Percentiles rank a stretch among this genome's conserved stretches.
These are phyloP conservation scores for Tetramorium bicarinatum DNA, from an alignment of 2,888 invertebrate species.

Conservation along the genomic window DNA sequence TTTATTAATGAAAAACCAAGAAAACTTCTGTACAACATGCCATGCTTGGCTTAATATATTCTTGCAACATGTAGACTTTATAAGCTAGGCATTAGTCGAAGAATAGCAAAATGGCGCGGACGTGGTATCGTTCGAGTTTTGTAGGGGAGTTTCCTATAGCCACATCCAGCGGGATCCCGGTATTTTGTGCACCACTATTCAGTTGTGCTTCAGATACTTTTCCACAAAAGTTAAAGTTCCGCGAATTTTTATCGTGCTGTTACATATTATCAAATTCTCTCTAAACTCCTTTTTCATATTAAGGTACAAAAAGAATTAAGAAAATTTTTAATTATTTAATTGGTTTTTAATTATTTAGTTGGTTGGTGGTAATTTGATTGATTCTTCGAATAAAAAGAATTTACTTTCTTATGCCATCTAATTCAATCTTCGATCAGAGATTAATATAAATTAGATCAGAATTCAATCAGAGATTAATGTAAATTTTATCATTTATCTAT, in stretches of 20 bases:
- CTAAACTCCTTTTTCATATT: background rate
- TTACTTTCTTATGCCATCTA: background rate
- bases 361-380: background rate
- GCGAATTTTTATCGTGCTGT: constrained; percentile 29
- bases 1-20: constrained; percentile 51
- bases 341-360: background rate
- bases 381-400: background rate
- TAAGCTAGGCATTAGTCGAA: constrained; percentile 55
- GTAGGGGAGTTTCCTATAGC: constrained; percentile 14
- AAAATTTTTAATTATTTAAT: background rate
- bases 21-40: constrained; percentile 46
- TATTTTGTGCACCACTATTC: constrained; percentile 42
- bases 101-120: constrained; percentile 52
- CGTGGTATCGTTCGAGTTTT: constrained; percentile 40
- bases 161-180: constrained; percentile 29
- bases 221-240: constrained; percentile 36
- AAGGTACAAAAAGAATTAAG: background rate
- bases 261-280: constrained; percentile 35
- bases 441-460: background rate
- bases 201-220: constrained; percentile 46
- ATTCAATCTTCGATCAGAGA: background rate
- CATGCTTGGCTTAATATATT: constrained; percentile 46
- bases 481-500: background rate
- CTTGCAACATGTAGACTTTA: constrained; percentile 50
- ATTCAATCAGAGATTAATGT: no score